Percentiles rank a stretch among this genome's conserved stretches.
These are phyloP conservation scores for Aix galericulata DNA, from an alignment of 2,113 vertebrate species.

Conservation along the genomic window DNA sequence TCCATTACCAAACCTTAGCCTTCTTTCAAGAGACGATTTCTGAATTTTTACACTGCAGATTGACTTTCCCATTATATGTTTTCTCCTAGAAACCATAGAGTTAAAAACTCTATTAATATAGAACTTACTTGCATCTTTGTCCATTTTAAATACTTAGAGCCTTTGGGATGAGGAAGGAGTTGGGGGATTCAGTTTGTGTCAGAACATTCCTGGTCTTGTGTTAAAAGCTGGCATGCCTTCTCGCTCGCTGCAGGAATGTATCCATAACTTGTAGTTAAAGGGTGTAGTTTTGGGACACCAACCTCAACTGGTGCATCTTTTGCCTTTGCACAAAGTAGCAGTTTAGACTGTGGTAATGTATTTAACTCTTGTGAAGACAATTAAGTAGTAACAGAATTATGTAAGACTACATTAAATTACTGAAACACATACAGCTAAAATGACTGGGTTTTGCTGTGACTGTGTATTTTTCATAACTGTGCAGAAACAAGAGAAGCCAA, in stretches of 20 bases:
- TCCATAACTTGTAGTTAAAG: not conserved
- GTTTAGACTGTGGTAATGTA: not conserved
- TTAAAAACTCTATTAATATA: not conserved
- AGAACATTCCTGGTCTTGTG: not conserved
- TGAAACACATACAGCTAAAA: not conserved
- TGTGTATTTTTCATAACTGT: conserved; percentile 49
- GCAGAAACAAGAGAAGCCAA: conserved; percentile 99
- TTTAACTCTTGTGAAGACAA: not conserved
- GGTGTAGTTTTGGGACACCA: not conserved
- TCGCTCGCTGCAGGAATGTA: not conserved
- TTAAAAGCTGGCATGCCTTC: not conserved
- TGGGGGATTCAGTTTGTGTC: not conserved
- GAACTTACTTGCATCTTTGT: not conserved
- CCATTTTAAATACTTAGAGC: not conserved
- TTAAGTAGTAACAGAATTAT: not conserved
- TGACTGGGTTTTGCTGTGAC: conserved; percentile 11
- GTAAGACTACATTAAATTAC: not conserved
- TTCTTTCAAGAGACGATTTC: not conserved
- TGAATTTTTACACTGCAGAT: not conserved
- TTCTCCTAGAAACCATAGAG: not conserved
- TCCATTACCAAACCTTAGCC: not conserved
- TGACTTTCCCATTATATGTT: not conserved
- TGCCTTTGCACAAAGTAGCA: not conserved
- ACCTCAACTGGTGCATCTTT: not conserved
- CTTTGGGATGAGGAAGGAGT: not conserved